These are phyloP conservation scores for Thyatira batis DNA, from an alignment of 2,888 invertebrate genomes.

Conservation along the genomic window DNA sequence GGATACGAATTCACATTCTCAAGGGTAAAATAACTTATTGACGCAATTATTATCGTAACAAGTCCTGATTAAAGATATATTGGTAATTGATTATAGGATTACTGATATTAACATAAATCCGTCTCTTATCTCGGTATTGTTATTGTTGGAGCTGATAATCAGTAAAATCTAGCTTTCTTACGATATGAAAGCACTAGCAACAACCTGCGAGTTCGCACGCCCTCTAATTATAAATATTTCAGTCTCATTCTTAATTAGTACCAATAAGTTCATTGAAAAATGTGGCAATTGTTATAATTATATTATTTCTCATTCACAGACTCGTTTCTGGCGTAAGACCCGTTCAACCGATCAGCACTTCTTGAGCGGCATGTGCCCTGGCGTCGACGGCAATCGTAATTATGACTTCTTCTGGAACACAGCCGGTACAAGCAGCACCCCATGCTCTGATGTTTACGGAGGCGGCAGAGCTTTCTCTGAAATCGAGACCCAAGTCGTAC, in stretches of 20 bases:
- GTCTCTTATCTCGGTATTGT: too few relatives aligned
- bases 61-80: neutral
- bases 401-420: conserved; percentile 87
- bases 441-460: conserved; percentile 83
- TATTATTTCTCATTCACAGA: conserved; percentile 56
- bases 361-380: conserved; percentile 74
- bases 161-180: too few relatives aligned
- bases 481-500: conserved; percentile 83
- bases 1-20: conserved; percentile 84
- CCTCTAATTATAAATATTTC: too few relatives aligned
- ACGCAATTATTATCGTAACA: neutral
- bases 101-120: too few relatives aligned
- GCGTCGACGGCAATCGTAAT: conserved; percentile 90
- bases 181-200: too few relatives aligned
- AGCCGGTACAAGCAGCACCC: conserved; percentile 76
- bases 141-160: too few relatives aligned
- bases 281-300: too few relatives aligned
- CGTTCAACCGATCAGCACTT: conserved; percentile 70
- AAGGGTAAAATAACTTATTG: conserved; percentile 55
- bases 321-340: conserved; percentile 87
- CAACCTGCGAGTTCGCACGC: too few relatives aligned
- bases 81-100: neutral
- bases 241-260: too few relatives aligned
- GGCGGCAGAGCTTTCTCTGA: conserved; percentile 86
- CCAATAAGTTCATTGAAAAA: too few relatives aligned